phyloP scores from a whole-genome alignment of 2,113 vertebrate species.

The Tetraodon nigroviridis region DNA sequence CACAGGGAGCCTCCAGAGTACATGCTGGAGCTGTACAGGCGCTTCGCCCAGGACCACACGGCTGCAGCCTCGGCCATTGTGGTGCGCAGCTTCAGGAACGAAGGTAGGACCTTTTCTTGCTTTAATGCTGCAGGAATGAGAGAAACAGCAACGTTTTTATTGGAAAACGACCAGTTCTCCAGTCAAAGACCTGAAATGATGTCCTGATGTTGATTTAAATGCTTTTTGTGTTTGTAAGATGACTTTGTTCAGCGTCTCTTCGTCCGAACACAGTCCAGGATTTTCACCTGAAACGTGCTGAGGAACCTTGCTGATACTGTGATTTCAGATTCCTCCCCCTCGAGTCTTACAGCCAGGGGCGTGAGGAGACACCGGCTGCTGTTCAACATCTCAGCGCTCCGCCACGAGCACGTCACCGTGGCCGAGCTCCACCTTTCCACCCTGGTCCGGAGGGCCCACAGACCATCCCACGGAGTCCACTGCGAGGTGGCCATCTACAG shows the following conservation, averaged over 20 bases:
- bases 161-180: neutral
- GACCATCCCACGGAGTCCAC: conserved; percentile 71
- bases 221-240: no score
- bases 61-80: conserved; percentile 85
- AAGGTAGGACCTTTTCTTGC: conserved; percentile 78
- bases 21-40: conserved; percentile 95
- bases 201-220: no score
- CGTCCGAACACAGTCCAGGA: neutral
- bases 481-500: conserved; percentile 86
- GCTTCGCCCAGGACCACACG: conserved; percentile 81
- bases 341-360: conserved; percentile 66
- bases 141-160: no score
- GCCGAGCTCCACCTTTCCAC: conserved; percentile 89
- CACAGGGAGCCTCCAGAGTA: conserved; percentile 86
- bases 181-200: neutral
- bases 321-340: conserved; percentile 80
- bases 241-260: no score
- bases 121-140: no score
- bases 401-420: conserved; percentile 82
- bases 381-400: conserved; percentile 90
- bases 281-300: conserved; percentile 7
- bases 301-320: conserved; percentile 41
- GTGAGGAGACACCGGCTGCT: conserved; percentile 82
- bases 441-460: conserved; percentile 75
- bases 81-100: conserved; percentile 93